These are phyloP conservation scores for Ferdinandea cuprea DNA, from an alignment of 2,888 invertebrate species.

Conservation along the genomic window DNA sequence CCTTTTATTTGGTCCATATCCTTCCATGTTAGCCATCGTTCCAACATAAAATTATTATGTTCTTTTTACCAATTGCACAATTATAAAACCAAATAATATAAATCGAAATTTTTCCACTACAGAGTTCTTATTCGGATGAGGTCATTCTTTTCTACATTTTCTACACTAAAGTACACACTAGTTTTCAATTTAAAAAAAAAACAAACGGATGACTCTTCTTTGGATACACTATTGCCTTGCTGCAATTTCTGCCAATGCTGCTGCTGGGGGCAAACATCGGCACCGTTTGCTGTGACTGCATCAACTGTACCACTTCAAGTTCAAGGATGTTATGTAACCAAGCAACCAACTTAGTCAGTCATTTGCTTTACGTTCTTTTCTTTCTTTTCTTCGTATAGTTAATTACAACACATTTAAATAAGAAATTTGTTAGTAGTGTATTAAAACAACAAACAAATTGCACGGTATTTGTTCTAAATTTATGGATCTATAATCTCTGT, in stretches of 20 bases:
- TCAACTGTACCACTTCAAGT: conserved; percentile 80
- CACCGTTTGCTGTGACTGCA: conserved; percentile 62
- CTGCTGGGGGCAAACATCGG: conserved; percentile 38
- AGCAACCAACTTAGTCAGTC: conserved; percentile 58
- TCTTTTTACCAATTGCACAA: conserved; percentile 41
- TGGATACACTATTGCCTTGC: background rate
- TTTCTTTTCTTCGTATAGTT: conserved; percentile 58
- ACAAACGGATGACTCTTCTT: conserved; percentile 1
- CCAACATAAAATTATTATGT: background rate
- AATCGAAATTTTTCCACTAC: conserved; percentile 19
- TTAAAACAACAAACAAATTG: conserved; percentile 28
- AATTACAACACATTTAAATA: conserved; percentile 72
- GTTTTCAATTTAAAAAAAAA: conserved; percentile 11
- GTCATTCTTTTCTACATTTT: conserved; percentile 38
- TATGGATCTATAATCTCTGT: conserved; percentile 29
- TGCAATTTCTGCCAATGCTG: no score
- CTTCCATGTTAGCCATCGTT: conserved; percentile 41
- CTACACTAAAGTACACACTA: background rate
- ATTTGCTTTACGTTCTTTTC: conserved; percentile 43
- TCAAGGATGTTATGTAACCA: conserved; percentile 83
- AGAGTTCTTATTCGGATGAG: conserved; percentile 25
- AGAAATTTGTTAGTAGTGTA: conserved; percentile 53
- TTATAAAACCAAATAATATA: conserved; percentile 28
- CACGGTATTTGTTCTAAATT: conserved; percentile 48
- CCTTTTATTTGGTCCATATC: conserved; percentile 46